Evolutionary conservation across 2,888 invertebrate genomes (phyloP), one percentile per base, ranked within the genome.

Genomic region (Acronicta leporina): DNA sequence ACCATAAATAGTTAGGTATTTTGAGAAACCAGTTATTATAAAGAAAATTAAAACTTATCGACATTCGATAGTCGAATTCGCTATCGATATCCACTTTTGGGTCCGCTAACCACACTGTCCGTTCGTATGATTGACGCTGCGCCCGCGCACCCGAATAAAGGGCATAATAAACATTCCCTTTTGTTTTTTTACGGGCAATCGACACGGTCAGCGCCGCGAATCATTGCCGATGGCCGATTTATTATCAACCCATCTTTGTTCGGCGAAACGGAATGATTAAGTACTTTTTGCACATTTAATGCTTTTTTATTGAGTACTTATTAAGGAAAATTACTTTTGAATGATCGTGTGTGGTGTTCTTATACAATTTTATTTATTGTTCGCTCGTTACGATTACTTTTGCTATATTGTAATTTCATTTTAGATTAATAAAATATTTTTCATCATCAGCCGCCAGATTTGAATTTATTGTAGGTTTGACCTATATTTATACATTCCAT

Each of bases 71-170:
- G 0, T 48, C 38, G 46, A 57, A 56, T 67, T 63, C 52, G 45
- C 20, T 61, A 72, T 61, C 72, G 68, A 67, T 16, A 42, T 7
- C 25, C 49, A 44, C 15, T 13, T 20, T 50, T 27, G 49, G 52
- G 57, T 68, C 63, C 62, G 75, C 60, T 20, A 49, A 44, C 47
- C 62, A 16, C 68, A 70, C 71, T 16, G 55, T 68, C 68, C 58
- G 48, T 45, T 64, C 63, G 48, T 77, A 84, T 87, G 92, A 89
- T 86, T 88, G 91, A 89, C 88, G 87, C 79, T 65, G 80, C 80
- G 80, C 79, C 70, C 76, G 82, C 75, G 63, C 81, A 82, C 81
- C 72, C 79, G 77, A 80, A 80, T 79, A 72, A 73, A 74, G 48
- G 33, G 49, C 65, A 68, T 73, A 63, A 68, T 73, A 64, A 71